These are phyloP conservation scores for Elegia similella DNA, from an alignment of 2,888 invertebrate species.

Conservation along the genomic window DNA sequence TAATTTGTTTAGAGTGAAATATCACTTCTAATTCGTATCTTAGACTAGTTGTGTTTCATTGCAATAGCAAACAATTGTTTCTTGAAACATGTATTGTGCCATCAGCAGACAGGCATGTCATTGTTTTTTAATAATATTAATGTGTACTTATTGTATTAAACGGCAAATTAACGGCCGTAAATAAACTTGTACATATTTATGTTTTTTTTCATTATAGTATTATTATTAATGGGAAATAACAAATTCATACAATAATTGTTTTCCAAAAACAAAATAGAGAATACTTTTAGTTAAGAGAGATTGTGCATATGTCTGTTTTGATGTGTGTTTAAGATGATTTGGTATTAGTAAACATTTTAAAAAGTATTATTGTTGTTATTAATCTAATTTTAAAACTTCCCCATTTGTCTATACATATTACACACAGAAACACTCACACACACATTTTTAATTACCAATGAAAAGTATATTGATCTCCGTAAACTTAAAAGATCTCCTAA, in stretches of 20 bases:
- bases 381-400: background rate
- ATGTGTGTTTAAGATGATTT: conserved; percentile 81
- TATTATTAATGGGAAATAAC: conserved; percentile 59
- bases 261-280: conserved; percentile 75
- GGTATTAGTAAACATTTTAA: conserved; percentile 79
- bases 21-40: no score
- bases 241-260: conserved; percentile 68
- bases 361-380: conserved; percentile 39
- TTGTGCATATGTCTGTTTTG: conserved; percentile 81
- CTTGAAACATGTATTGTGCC: conserved; percentile 74
- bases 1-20: no score
- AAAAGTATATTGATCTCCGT: no score
- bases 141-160: conserved; percentile 70
- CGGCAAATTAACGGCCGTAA: conserved; percentile 74
- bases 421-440: no score
- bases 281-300: conserved; percentile 76
- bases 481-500: no score
- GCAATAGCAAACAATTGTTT: conserved; percentile 44
- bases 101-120: conserved; percentile 69
- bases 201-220: conserved; percentile 66
- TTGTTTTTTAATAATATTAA: conserved; percentile 63
- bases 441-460: no score
- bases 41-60: conserved; percentile 48
- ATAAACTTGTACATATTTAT: conserved; percentile 75
- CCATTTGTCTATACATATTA: background rate